These are phyloP conservation scores for Agonopterix subpropinquella DNA, from an alignment of 2,888 invertebrate genomes.

Conservation along the genomic window DNA sequence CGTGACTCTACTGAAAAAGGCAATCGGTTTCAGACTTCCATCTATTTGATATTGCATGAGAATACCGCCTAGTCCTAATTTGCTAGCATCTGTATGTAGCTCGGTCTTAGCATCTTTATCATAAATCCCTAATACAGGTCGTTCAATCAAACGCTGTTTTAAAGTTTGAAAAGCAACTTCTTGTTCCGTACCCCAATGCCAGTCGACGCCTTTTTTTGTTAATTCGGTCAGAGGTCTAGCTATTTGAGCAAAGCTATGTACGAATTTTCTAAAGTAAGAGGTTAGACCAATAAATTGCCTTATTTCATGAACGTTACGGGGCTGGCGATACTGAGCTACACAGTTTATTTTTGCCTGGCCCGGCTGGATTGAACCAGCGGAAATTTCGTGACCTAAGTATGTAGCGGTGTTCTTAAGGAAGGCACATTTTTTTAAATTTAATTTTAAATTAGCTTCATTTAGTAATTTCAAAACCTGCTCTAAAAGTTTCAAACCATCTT, in stretches of 20 bases:
- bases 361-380: not conserved
- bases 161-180: not conserved
- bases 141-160: not conserved
- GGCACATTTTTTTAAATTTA: slow-evolving; percentile 3
- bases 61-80: not conserved
- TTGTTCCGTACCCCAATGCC: not conserved
- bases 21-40: not conserved
- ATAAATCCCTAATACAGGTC: not conserved
- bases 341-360: not conserved
- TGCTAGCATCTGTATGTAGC: slow-evolving; percentile 2
- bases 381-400: slow-evolving; percentile 3
- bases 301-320: not conserved
- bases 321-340: not conserved
- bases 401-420: not conserved
- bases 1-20: slow-evolving; percentile 1
- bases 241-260: not conserved
- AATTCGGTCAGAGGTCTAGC: not conserved
- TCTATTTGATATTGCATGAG: slow-evolving; percentile 1
- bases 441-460: not conserved
- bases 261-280: slow-evolving; percentile 2
- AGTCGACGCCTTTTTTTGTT: not conserved
- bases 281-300: not conserved
- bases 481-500: not conserved
- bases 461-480: not conserved
- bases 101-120: not conserved